Evolutionary conservation across 2,113 vertebrate species (phyloP), one percentile per base, ranked within the genome.

Genomic region (Engraulis encrasicolus): DNA sequence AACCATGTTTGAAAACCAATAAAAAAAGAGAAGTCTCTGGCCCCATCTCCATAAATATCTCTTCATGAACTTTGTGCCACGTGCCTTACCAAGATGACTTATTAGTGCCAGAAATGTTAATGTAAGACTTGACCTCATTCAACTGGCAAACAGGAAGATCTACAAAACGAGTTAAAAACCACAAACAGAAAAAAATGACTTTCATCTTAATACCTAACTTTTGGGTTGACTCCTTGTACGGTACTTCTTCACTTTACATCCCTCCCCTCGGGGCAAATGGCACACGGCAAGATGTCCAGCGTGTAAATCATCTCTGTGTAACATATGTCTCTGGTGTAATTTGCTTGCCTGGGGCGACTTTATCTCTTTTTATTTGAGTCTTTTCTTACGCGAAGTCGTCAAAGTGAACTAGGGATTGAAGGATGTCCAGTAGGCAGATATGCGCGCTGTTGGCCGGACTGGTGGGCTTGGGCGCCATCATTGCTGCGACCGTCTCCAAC

Each of bases 361-460:
- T 82, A 82, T 89, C 86, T 84, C 45, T 82, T 74, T 36, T 27
- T n/a, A 71, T 71, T 27, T 2, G 3, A 71, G 61, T 34, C 14
- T 82, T 40, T 54, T 2, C 66, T 80, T 37, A 86, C 31, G 78
- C 38, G 61, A 85, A 61, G n/a, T 31, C 17, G 27, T 23, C 19
- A n/a, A 66, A 20, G 23, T 6, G 0, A 2, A n/a, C 50, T 14
- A 6, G 31, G 27, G 49, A 79, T 82, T 6, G 52, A 3, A 79
- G 85, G 88, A 99, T 98, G 97, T 91, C 94, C 88, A 89, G 90
- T 85, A 89, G 95, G 84, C 97, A 98, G 94, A 98, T 98, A 90
- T 71, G 96, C 82, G 97, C 96, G 80, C 94, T 98, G 78, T 79
- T 97, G 86, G 92, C 96, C 18, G 96, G 96, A 36, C 87, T 98